Base-by-base conservation (phyloP, 2,113 vertebrate genomes). In the Aphyosemion australe region DNA sequence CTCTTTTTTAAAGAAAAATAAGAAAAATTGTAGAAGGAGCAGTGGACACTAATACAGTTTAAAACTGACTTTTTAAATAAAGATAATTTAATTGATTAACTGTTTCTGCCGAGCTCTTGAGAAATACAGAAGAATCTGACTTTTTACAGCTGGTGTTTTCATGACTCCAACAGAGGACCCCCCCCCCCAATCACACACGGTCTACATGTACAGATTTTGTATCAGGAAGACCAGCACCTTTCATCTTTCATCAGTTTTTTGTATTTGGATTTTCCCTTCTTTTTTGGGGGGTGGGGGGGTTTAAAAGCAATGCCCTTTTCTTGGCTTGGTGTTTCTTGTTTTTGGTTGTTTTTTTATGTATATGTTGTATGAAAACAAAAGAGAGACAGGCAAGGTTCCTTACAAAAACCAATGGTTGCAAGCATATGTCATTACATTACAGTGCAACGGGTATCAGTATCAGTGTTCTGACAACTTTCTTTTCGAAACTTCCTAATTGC, bases 101-200 rank as follows among this genome's bases (percentile, higher is more conserved):
- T 45, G 42, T 15, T 80, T 71, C 79, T 47, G 31, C 81, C 50
- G 26, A 61, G 82, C 66, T 82, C 90, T 94, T 95, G 94, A 95
- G 94, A 94, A 96, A 95, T 95, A 95, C 93, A 94, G 94, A 69
- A 72, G 39, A 55, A 57, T 68, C 42, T 80, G 85, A 51, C 49
- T 69, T 80, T 81, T 84, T 82, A 69, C 73, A 76, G 84, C 70
- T 80, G 57, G 51, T 15, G 7, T 74, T 56, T 49, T 15, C 59
- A 71, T 26, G 26, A 26, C 3, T 26, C 5, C 26, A 26, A n/a
- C n/a, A n/a, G n/a, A n/a, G n/a, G n/a, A n/a, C n/a, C n/a, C n/a
- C n/a, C n/a, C n/a, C n/a, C n/a, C n/a, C n/a, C 58, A 21, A 48
- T 55, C 64, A 65, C 79, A 78, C 72, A 59, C 41, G 31, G n/a